Conservation (phyloP, 2,797 vertebrate species). For the Sphenodon punctatus region DNA sequence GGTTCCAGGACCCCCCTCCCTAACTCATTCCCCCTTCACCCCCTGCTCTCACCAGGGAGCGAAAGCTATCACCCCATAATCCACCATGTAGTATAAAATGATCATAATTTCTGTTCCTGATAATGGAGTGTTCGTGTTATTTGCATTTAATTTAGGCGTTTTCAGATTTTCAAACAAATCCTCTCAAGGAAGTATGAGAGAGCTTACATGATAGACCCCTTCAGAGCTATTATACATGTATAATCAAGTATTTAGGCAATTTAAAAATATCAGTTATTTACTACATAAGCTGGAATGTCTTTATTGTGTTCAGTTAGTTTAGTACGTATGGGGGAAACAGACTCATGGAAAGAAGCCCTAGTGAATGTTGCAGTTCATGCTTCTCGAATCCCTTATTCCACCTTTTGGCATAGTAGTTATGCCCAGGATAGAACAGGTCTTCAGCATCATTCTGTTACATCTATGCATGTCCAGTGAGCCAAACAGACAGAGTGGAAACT, state of each 20-base stretch:
- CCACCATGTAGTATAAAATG: not conserved
- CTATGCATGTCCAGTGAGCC: too few relatives aligned
- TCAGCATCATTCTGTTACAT: not conserved
- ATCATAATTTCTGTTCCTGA: not conserved
- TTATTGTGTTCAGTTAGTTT: not conserved
- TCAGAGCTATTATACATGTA: not conserved
- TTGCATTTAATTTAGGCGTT: slow-evolving; percentile 9
- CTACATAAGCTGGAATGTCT: not conserved
- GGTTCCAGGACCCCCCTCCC: too few relatives aligned
- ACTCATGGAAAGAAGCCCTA: not conserved
- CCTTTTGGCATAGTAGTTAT: not conserved
- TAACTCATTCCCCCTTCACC: too few relatives aligned
- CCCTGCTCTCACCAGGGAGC: too few relatives aligned
- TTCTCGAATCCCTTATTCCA: not conserved
- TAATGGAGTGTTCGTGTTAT: not conserved
- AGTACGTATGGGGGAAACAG: not conserved
- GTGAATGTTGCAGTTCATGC: not conserved
- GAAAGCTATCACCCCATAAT: too few relatives aligned
- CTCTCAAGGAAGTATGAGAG: not conserved
- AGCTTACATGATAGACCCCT: not conserved
- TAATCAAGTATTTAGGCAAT: not conserved
- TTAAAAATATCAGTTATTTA: not conserved
- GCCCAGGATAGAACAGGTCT: not conserved
- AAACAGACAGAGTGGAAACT: too few relatives aligned
- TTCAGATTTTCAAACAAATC: not conserved